Conservation (phyloP, 2,797 vertebrate genomes). For the Chelidonichthys spinosus region DNA sequence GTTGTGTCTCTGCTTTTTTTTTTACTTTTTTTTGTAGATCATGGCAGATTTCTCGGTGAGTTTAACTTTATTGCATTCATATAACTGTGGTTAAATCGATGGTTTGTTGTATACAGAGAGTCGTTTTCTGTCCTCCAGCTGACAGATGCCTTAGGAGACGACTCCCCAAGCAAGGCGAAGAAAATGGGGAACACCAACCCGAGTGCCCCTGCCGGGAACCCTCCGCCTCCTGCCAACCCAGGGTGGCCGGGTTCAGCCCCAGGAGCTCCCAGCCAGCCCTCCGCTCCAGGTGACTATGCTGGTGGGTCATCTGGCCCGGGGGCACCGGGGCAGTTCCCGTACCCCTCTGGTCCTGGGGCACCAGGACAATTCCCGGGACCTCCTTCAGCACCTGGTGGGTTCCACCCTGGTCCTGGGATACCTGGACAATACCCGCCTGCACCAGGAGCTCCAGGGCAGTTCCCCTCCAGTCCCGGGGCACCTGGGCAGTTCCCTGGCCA, state of each 20-base stretch:
- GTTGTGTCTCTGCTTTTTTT: constrained; percentile 24
- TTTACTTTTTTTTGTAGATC: constrained; percentile 67
- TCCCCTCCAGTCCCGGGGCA: constrained; percentile 79
- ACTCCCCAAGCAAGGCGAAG: constrained; percentile 85
- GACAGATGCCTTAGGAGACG: constrained; percentile 92
- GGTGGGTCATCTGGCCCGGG: constrained; percentile 78
- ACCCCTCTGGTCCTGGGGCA: constrained; percentile 79
- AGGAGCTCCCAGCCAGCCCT: constrained; percentile 83
- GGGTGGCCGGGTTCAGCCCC: constrained; percentile 85
- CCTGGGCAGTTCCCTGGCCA: constrained; percentile 81
- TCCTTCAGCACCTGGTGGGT: constrained; percentile 79
- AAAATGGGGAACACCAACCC: constrained; percentile 88
- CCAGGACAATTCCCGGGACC: constrained; percentile 80
- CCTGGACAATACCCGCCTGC: constrained; percentile 82
- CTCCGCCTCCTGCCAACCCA: constrained; percentile 74
- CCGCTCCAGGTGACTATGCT: constrained; percentile 72
- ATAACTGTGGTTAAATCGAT: background rate
- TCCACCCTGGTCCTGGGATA: constrained; percentile 77
- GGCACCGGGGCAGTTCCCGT: constrained; percentile 81
- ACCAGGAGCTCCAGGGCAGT: constrained; percentile 82
- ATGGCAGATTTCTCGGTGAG: constrained; percentile 89
- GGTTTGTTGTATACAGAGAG: background rate
- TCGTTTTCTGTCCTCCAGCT: constrained; percentile 81
- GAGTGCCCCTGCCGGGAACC: constrained; percentile 68
- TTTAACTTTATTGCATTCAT: constrained; percentile 27